phyloP scores from a whole-genome alignment of 2,113 vertebrate species.

The Lynx canadensis region DNA sequence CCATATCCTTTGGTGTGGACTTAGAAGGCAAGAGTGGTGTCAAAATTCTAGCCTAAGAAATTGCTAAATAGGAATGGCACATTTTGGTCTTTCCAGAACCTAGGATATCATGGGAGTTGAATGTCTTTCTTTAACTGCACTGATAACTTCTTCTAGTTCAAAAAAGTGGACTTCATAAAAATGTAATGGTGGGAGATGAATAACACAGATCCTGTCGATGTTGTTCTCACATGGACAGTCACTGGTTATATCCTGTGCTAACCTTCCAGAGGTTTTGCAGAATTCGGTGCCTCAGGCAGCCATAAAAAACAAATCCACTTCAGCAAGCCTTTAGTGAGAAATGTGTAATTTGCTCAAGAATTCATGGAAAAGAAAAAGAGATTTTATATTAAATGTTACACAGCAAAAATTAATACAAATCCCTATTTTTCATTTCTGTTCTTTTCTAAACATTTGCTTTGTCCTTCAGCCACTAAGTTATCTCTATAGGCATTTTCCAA shows the following conservation, averaged over 20 bases:
- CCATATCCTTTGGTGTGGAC: accelerated
- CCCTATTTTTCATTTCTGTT: not conserved
- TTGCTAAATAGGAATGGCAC: not conserved
- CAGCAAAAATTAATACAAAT: not conserved
- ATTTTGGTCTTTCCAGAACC: not conserved
- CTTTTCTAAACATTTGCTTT: not conserved
- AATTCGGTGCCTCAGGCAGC: not conserved
- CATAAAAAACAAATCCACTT: not conserved
- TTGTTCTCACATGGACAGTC: not conserved
- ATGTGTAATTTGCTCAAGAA: not conserved
- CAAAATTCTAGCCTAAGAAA: not conserved
- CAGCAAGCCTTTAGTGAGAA: not conserved
- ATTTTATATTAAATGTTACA: not conserved
- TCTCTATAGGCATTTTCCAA: not conserved
- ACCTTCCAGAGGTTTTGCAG: not conserved
- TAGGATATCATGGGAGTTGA: not conserved
- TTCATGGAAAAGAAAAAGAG: not conserved
- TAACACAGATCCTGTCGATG: not conserved
- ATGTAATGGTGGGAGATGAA: not conserved
- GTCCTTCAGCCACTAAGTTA: not conserved
- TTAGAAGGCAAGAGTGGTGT: not conserved
- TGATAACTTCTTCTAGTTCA: not conserved
- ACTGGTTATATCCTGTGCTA: not conserved
- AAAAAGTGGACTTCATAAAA: not conserved
- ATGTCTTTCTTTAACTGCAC: not conserved